These are phyloP conservation scores for Synergus laeviventris DNA, from an alignment of 2,888 invertebrate genomes.

Conservation along the genomic window DNA sequence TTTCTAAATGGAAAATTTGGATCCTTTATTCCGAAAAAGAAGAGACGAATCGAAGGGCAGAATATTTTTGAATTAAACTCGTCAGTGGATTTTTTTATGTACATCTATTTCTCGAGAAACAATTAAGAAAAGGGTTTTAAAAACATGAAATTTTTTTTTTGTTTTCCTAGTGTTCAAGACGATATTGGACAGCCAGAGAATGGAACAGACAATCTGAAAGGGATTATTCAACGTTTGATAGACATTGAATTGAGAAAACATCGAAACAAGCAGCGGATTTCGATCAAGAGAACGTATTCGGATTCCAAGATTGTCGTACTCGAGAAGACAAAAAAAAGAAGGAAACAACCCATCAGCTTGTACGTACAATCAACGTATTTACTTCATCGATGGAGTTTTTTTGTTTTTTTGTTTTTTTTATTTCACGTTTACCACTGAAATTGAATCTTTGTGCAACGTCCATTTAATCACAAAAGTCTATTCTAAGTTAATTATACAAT, in stretches of 20 bases:
- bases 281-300: conserved; percentile 48
- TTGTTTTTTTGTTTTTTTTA: neutral
- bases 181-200: neutral
- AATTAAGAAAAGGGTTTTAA: neutral
- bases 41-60: neutral
- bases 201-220: neutral
- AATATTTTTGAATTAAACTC: neutral
- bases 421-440: neutral
- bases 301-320: conserved; percentile 45
- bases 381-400: neutral
- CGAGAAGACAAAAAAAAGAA: conserved; percentile 19
- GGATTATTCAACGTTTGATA: conserved; percentile 50
- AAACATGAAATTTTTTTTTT: neutral
- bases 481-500: neutral
- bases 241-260: conserved; percentile 49
- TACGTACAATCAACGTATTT: conserved; percentile 35
- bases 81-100: neutral
- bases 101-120: neutral
- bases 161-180: neutral
- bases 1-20: neutral
- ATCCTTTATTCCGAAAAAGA: neutral
- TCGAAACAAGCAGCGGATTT: conserved; percentile 42
- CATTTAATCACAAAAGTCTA: neutral
- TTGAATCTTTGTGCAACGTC: neutral
- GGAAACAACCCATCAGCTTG: conserved; percentile 5